Base-by-base conservation (phyloP, 1,140 invertebrate genomes). In the Oryctes rhinoceros region DNA sequence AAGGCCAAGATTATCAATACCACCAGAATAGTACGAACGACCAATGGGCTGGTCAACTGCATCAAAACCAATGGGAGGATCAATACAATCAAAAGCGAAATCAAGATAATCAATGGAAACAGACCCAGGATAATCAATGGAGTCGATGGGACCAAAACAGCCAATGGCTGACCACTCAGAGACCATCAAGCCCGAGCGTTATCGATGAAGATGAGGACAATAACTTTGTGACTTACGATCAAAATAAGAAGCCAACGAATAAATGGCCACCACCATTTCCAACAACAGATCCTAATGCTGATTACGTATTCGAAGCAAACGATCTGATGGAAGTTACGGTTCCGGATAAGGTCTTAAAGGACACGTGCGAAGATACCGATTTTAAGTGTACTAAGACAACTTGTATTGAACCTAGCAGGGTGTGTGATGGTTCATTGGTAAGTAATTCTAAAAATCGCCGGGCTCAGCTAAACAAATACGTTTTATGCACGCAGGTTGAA, bases 341-440 rank as follows among this genome's bases (percentile, higher is more conserved):
- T 30, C 47, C 49, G 5, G 49, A 53, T 35, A 10, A 37, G 18
- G 75, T 9, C 15, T 18, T 18, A 47, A 76, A 77, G 7, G 35
- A 75, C 15, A 24, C 37, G 44, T 84, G 84, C 74, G 80, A 76
- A 7, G 80, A 83, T 5, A 79, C 80, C 39, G 83, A 84, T 76
- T 87, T 86, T 80, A 44, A 82, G 71, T 87, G 87, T 75, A 80
- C 71, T 30, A 53, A 80, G 18, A 80, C 83, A 9, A 78, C 62
- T 24, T 98, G 96, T 85, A 93, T 97, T 71, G 90, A 92, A 0
- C 87, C 88, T 47, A 86, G 88, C 4, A 92, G 90, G 90, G 89
- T 93, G 0, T 96, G 95, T 88, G 94, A 96, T 87, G 91, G 92
- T 1, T 90, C 92, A 18, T 85, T 77, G 81, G 86, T 86, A 81